These are phyloP conservation scores for Acestrorhynchus altus DNA, from an alignment of 2,797 vertebrate species.

Conservation along the genomic window DNA sequence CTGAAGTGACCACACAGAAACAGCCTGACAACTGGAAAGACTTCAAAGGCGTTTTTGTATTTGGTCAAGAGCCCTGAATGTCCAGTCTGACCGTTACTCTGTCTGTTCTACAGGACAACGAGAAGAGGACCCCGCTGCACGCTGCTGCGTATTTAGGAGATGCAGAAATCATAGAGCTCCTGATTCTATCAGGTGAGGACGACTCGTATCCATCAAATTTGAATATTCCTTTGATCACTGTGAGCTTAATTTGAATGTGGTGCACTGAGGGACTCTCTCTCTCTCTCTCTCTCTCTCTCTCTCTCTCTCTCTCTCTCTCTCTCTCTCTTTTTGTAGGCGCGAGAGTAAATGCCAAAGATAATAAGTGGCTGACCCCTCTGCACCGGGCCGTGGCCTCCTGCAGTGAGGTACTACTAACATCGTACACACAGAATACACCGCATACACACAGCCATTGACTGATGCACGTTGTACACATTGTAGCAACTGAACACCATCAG, in stretches of 20 bases:
- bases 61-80: too few species aligned
- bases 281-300: too few species aligned
- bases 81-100: too few species aligned
- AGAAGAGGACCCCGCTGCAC: constrained; percentile 96
- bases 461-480: too few species aligned
- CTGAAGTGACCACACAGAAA: too few species aligned
- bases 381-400: constrained; percentile 97
- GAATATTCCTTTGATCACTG: neutral
- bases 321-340: constrained; percentile 83
- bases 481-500: too few species aligned
- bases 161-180: constrained; percentile 97
- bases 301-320: too few species aligned
- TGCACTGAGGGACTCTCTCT: neutral
- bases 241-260: neutral
- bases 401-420: constrained; percentile 86
- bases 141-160: constrained; percentile 98
- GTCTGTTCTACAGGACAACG: constrained; percentile 87
- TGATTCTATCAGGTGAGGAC: constrained; percentile 93
- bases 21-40: too few species aligned
- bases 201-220: neutral
- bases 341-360: constrained; percentile 99
- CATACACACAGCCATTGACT: constrained; percentile 3
- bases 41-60: too few species aligned
- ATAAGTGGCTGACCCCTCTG: constrained; percentile 99
- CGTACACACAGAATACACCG: too few species aligned